Evolutionary conservation across 37 sponge, comb jelly and placozoan genomes (phyloP).

Genomic region (Bolinopsis microptera): DNA sequence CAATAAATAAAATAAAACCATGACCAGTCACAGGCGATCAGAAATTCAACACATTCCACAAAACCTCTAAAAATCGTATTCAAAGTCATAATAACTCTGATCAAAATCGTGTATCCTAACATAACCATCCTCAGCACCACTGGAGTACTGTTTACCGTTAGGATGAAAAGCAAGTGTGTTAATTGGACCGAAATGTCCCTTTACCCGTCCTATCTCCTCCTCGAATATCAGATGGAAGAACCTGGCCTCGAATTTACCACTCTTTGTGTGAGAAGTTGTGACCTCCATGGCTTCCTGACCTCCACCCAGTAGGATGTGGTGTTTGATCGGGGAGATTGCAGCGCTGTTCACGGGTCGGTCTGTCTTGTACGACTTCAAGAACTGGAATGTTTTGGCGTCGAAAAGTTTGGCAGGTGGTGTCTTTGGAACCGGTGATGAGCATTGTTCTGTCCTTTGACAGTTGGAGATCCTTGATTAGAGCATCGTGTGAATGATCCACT

Average conservation of each 20-base stretch:
- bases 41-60: background rate
- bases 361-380: constrained; percentile 86
- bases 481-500: constrained; percentile 34
- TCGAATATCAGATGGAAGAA: constrained; percentile 96
- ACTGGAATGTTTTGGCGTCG: constrained; percentile 80
- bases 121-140: constrained; percentile 99
- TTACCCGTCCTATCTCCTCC: constrained; percentile 98
- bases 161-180: constrained; percentile 94
- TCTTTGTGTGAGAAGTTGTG: constrained; percentile 87
- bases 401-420: constrained; percentile 88
- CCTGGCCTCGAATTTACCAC: constrained; percentile 95
- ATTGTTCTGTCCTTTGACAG: constrained; percentile 74
- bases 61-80: constrained; percentile 74
- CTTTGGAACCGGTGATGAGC: constrained; percentile 90
- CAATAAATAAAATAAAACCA: constrained; percentile 43
- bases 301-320: constrained; percentile 95
- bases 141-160: constrained; percentile 93
- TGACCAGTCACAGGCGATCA: background rate
- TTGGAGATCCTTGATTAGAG: constrained; percentile 64
- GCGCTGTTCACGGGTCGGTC: constrained; percentile 98
- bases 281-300: constrained; percentile 99
- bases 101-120: constrained; percentile 95
- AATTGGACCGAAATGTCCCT: constrained; percentile 99
- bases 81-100: constrained; percentile 91
- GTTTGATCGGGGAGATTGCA: constrained; percentile 83